Evolutionary conservation across 2,113 vertebrate species (phyloP).

Genomic region (Dascyllus trimaculatus): DNA sequence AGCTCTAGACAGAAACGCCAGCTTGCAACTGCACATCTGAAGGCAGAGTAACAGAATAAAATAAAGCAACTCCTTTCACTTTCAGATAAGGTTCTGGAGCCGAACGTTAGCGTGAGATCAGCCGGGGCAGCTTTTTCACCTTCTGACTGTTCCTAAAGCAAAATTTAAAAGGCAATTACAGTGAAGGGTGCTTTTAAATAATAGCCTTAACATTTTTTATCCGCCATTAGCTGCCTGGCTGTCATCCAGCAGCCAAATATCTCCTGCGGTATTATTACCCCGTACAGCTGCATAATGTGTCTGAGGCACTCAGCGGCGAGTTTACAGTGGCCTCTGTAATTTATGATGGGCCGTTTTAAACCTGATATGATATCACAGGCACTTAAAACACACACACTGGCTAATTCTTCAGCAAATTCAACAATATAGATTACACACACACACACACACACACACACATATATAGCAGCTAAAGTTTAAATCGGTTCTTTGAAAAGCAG

Average conservation of each 20-base stretch:
- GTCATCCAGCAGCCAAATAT: not conserved
- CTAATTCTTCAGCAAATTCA: no score
- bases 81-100: no score
- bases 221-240: slow-evolving; percentile 6
- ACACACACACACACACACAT: no score
- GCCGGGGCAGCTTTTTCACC: not conserved
- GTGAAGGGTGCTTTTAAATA: not conserved
- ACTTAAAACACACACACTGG: not conserved
- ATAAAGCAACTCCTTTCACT: no score
- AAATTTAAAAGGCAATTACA: not conserved
- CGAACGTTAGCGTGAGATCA: no score
- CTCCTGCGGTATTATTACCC: not conserved
- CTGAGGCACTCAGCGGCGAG: not conserved
- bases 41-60: no score
- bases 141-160: not conserved
- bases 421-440: no score
- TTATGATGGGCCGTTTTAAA: not conserved
- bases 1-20: no score
- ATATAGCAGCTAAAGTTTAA: no score
- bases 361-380: not conserved
- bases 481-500: no score
- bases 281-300: not conserved
- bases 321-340: not conserved
- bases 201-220: not conserved
- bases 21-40: no score